phyloP scores from a whole-genome alignment of 92 coral and sea anemone genomes.

The Heteractis magnifica region DNA sequence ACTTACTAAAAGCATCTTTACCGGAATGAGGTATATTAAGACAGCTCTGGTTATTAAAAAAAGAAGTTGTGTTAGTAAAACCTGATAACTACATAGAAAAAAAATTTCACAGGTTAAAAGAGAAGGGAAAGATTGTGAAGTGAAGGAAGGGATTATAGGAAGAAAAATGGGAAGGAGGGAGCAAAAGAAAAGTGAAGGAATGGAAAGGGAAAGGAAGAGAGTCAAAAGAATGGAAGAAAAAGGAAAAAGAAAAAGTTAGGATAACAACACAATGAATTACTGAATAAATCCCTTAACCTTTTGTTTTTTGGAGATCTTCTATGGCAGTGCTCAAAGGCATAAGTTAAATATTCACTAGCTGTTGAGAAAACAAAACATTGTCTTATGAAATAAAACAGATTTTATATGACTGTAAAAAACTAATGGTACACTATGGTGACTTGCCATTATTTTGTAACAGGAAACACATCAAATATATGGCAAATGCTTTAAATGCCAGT shows the following conservation, averaged over 20 bases:
- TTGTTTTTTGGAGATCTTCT: constrained; percentile 77
- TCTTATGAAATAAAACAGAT: background rate
- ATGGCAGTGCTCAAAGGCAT: constrained; percentile 91
- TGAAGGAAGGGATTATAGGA: background rate
- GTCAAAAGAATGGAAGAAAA: background rate
- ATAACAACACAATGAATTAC: background rate
- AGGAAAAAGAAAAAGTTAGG: background rate
- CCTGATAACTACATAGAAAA: background rate
- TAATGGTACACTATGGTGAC: too few relatives aligned
- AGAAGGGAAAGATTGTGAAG: background rate
- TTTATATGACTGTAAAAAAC: too few relatives aligned
- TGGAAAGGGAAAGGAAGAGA: background rate
- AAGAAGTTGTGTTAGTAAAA: background rate
- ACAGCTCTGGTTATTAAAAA: constrained; percentile 59
- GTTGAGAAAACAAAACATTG: constrained; percentile 11
- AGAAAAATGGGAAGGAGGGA: background rate
- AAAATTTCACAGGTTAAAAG: background rate
- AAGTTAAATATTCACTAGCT: constrained; percentile 86
- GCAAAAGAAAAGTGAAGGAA: background rate
- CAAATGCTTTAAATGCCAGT: too few relatives aligned
- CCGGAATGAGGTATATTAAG: constrained; percentile 90
- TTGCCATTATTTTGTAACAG: too few relatives aligned
- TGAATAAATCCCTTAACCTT: constrained; percentile 48
- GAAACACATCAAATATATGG: too few relatives aligned
- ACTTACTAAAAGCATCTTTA: constrained; percentile 96